Conservation (phyloP, 2,113 vertebrate genomes). For the Ovis canadensis region DNA sequence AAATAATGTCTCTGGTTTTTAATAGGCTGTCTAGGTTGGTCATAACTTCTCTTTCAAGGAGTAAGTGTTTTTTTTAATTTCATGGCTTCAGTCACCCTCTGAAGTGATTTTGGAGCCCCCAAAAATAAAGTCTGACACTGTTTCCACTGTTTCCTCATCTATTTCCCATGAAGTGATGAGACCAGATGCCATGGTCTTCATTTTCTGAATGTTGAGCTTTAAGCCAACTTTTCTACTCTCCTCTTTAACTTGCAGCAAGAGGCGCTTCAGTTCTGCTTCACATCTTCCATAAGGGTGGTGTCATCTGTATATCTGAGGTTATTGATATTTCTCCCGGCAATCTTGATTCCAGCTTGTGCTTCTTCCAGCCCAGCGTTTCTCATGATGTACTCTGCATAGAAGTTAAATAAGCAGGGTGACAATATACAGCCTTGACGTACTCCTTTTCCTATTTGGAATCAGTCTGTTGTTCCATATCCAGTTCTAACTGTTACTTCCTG, state of each 20-base stretch:
- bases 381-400: neutral
- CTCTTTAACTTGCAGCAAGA: neutral
- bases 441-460: neutral
- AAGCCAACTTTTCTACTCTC: neutral
- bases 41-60: neutral
- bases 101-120: neutral
- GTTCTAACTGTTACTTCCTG: neutral
- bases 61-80: neutral
- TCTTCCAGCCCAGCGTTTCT: neutral
- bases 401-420: neutral
- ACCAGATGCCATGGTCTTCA: neutral
- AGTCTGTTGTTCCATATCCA: neutral
- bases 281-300: neutral
- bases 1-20: neutral
- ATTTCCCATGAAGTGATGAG: neutral
- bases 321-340: neutral
- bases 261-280: neutral
- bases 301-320: neutral
- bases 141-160: neutral
- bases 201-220: neutral
- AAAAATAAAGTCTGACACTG: neutral
- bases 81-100: neutral
- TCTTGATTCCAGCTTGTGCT: neutral
- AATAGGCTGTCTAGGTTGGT: neutral
- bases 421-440: neutral